Conservation (phyloP, 2,797 vertebrate species). For the Protonibea diacanthus region DNA sequence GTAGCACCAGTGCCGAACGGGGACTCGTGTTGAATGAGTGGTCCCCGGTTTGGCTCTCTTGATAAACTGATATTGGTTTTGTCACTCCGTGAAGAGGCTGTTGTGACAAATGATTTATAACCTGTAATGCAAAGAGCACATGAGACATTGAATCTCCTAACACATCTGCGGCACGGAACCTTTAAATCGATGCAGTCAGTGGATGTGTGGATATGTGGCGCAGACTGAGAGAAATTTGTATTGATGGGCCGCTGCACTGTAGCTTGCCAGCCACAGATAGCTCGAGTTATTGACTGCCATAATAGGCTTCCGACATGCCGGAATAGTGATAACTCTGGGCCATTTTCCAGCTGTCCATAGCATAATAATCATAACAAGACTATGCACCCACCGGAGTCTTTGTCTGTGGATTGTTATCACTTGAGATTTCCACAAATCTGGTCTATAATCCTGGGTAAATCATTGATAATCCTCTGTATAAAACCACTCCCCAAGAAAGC, state of each 20-base stretch:
- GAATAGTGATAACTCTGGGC: constrained; percentile 53
- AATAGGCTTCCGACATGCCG: constrained; percentile 60
- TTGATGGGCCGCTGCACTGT: constrained; percentile 49
- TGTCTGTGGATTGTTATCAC: constrained; percentile 60
- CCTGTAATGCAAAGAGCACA: constrained; percentile 70
- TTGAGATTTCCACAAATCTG: constrained; percentile 58
- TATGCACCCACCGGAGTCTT: constrained; percentile 36
- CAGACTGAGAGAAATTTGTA: constrained; percentile 58
- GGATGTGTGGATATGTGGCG: constrained; percentile 48
- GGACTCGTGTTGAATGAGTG: constrained; percentile 37
- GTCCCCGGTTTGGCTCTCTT: constrained; percentile 51
- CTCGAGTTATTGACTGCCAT: constrained; percentile 67
- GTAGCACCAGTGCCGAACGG: constrained; percentile 18
- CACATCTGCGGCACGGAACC: constrained; percentile 65
- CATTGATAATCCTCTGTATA: constrained; percentile 59
- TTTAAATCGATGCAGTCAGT: constrained; percentile 75
- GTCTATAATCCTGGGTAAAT: constrained; percentile 65
- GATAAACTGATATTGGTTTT: constrained; percentile 80
- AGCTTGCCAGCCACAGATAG: constrained; percentile 56
- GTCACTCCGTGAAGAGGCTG: constrained; percentile 54
- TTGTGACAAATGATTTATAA: constrained; percentile 77
- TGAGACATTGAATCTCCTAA: constrained; percentile 67
- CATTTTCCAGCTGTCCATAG: constrained; percentile 55
- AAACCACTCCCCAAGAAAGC: constrained; percentile 47
- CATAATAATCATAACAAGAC: constrained; percentile 60